Percentiles rank a stretch among this genome's conserved stretches.
Evolutionary conservation across 1,140 invertebrate species (phyloP).

Genomic region (Anagrus nilaparvatae): DNA sequence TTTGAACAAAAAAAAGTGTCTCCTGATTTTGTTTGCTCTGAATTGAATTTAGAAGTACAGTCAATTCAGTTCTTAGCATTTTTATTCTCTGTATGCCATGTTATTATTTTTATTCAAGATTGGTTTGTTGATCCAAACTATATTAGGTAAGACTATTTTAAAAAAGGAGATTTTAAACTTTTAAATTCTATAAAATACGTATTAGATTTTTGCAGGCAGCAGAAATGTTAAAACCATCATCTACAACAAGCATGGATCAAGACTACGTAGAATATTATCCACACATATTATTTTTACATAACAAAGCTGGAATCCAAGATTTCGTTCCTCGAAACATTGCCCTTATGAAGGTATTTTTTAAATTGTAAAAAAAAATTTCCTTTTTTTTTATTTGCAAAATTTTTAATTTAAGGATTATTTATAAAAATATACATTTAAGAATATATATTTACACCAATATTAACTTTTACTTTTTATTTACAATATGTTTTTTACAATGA

Average conservation of each 20-base stretch:
- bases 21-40: conserved; percentile 49
- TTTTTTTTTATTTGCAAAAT: conserved; percentile 8
- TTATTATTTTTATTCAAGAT: conserved; percentile 76
- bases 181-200: conserved; percentile 11
- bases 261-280: conserved; percentile 62
- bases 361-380: not conserved
- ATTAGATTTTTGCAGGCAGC: conserved; percentile 69
- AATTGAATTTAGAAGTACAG: conserved; percentile 59
- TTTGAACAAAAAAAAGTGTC: conserved; percentile 45
- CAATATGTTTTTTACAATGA: not conserved
- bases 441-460: not conserved
- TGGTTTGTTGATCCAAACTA: conserved; percentile 73
- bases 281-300: conserved; percentile 67
- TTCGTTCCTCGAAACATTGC: conserved; percentile 54
- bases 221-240: conserved; percentile 77
- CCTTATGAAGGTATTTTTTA: conserved; percentile 48
- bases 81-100: conserved; percentile 80
- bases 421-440: not conserved
- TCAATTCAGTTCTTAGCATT: conserved; percentile 73
- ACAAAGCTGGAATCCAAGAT: conserved; percentile 59
- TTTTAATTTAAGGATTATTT: conserved; percentile 17
- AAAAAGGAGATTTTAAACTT: not conserved
- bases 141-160: conserved; percentile 41
- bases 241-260: conserved; percentile 53
- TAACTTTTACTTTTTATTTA: not conserved